phyloP scores from a whole-genome alignment of 2,113 vertebrate genomes.

The Lota lota region DNA sequence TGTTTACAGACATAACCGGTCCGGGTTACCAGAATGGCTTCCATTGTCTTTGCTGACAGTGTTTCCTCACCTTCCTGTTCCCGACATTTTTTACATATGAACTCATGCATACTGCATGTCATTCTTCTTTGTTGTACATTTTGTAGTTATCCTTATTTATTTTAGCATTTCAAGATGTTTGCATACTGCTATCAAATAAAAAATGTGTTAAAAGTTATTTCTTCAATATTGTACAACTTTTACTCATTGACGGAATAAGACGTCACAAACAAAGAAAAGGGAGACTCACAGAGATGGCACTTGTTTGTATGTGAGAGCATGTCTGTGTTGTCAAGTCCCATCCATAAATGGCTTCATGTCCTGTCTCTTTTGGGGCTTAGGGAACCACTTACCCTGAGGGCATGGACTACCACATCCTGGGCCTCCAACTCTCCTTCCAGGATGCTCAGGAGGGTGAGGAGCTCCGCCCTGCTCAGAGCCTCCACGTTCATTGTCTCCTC shows the following conservation, averaged over 20 bases:
- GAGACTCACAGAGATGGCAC: too few relatives aligned
- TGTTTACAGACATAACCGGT: conserved; percentile 1
- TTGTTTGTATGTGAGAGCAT: too few relatives aligned
- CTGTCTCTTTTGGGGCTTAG: too few relatives aligned
- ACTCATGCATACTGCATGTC: neutral
- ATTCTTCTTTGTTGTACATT: neutral
- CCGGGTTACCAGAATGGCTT: conserved; percentile 34
- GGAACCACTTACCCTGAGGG: conserved; percentile 83
- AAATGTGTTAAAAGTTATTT: too few relatives aligned
- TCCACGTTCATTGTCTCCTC: conserved; percentile 97
- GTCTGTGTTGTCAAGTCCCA: too few relatives aligned
- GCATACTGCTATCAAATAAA: too few relatives aligned
- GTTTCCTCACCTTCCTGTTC: conserved; percentile 65
- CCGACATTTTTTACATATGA: conserved; percentile 35
- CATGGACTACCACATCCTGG: conserved; percentile 93
- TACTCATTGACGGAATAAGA: too few relatives aligned
- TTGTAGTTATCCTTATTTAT: too few relatives aligned
- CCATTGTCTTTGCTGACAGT: conserved; percentile 51
- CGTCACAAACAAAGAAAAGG: too few relatives aligned
- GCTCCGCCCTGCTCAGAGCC: conserved; percentile 94
- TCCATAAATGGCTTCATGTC: too few relatives aligned
- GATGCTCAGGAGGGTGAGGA: conserved; percentile 93
- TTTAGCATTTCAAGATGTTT: too few relatives aligned
- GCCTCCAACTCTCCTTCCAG: conserved; percentile 96
- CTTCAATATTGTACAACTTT: too few relatives aligned